Conservation (phyloP, 2,797 vertebrate species). For the Odontamblyopus lacepedii region DNA sequence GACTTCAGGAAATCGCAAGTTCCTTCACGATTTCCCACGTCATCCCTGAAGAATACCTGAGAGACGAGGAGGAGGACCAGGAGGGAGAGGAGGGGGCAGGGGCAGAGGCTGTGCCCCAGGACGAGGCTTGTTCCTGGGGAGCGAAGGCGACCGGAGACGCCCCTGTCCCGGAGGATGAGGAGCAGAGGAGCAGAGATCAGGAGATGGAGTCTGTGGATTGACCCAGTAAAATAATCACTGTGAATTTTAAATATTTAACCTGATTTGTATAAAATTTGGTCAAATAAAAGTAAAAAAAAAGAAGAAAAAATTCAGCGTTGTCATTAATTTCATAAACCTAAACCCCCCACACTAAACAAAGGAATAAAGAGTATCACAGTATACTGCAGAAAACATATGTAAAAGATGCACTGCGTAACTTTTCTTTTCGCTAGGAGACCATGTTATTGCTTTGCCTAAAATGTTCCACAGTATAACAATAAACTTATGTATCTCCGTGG, state of each 20-base stretch:
- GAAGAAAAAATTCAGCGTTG: not conserved
- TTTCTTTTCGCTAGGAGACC: no score
- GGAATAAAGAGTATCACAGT: no score
- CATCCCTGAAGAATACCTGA: constrained; percentile 35
- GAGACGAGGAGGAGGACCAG: no score
- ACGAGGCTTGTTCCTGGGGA: not conserved
- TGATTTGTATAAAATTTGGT: constrained; percentile 33
- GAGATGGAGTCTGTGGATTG: constrained; percentile 79
- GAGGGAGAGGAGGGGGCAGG: not conserved
- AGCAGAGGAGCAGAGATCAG: constrained; percentile 67
- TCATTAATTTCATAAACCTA: no score
- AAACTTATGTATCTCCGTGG: no score
- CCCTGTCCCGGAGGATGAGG: constrained; percentile 41
- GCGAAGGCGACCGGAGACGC: not conserved
- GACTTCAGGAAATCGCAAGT: constrained; percentile 79
- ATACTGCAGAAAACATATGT: no score
- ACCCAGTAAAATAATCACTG: constrained; percentile 20
- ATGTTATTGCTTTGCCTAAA: no score
- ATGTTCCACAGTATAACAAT: no score
- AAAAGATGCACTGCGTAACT: no score
- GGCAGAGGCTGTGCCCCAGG: not conserved
- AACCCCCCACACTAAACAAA: no score
- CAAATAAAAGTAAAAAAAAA: constrained; percentile 57
- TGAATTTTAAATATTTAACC: constrained; percentile 18
- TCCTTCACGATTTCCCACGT: constrained; percentile 81